phyloP scores from a whole-genome alignment of 2,888 invertebrate species.

The Drosophila hamatofila region DNA sequence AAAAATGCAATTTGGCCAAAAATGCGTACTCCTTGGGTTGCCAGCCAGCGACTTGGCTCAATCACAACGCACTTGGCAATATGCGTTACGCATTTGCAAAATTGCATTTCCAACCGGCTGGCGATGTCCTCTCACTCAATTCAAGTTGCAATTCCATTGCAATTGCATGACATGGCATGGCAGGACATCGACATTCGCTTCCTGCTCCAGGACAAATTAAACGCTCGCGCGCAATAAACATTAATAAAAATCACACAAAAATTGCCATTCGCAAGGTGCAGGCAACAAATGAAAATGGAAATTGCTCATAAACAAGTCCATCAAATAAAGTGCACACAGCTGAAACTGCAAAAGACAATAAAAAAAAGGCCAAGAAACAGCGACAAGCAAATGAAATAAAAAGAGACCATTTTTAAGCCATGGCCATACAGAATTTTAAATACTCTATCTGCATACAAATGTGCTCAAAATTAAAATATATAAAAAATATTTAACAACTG shows the following conservation, averaged over 20 bases:
- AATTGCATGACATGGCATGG: not conserved
- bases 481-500: not conserved
- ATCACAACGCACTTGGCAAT: constrained; percentile 39
- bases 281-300: constrained; percentile 49
- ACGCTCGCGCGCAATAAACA: constrained; percentile 71
- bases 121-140: constrained; percentile 28
- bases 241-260: constrained; percentile 79
- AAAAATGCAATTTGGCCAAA: constrained; percentile 74
- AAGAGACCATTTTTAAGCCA: not conserved
- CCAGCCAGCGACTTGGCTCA: constrained; percentile 14
- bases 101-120: constrained; percentile 65
- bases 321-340: constrained; percentile 78
- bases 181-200: constrained; percentile 31
- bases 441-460: constrained; percentile 13
- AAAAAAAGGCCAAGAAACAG: constrained; percentile 31
- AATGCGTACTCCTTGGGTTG: constrained; percentile 36
- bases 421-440: not conserved
- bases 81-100: constrained; percentile 70
- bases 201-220: constrained; percentile 56
- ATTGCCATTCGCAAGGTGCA: constrained; percentile 68
- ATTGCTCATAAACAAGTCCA: constrained; percentile 79
- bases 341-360: constrained; percentile 55
- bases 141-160: constrained; percentile 65
- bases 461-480: not conserved
- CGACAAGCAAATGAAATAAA: constrained; percentile 18